These are phyloP conservation scores for Mellivora capensis DNA, from an alignment of 2,113 vertebrate species.

Conservation along the genomic window DNA sequence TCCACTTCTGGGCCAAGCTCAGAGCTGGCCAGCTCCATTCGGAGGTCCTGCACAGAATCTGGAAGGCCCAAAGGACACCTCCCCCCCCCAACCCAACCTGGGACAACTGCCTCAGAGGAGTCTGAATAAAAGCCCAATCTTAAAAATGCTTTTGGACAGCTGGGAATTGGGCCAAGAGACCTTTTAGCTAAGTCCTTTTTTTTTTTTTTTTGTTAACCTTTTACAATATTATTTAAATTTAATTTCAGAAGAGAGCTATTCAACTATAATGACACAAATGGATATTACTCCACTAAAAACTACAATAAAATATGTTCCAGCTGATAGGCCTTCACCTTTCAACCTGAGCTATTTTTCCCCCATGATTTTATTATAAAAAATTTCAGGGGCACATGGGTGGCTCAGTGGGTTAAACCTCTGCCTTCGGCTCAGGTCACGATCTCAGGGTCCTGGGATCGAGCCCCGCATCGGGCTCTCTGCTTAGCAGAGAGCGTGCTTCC, in stretches of 20 bases:
- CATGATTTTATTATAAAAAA: neutral
- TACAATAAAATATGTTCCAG: slow-evolving; percentile 24
- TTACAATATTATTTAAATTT: slow-evolving; percentile 53
- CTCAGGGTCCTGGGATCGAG: too few species aligned
- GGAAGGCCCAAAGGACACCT: neutral
- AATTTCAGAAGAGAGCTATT: slow-evolving; percentile 48
- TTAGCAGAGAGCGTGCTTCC: too few species aligned
- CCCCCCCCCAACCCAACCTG: neutral
- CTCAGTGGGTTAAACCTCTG: too few species aligned
- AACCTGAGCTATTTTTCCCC: neutral
- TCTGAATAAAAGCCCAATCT: slow-evolving; percentile 13
- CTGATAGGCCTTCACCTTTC: neutral
- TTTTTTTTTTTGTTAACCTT: slow-evolving; percentile 4
- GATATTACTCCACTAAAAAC: slow-evolving; percentile 19
- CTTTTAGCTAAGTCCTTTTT: neutral
- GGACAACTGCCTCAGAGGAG: neutral
- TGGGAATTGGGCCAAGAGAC: slow-evolving; percentile 37
- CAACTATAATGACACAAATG: slow-evolving; percentile 34
- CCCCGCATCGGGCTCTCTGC: too few species aligned
- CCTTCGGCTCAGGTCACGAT: too few species aligned
- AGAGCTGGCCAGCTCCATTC: neutral
- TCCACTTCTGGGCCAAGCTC: neutral
- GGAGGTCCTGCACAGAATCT: neutral
- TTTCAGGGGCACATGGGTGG: too few species aligned
- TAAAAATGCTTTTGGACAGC: neutral